These are phyloP conservation scores for Thera britannica DNA, from an alignment of 2,888 invertebrate genomes.

Conservation along the genomic window DNA sequence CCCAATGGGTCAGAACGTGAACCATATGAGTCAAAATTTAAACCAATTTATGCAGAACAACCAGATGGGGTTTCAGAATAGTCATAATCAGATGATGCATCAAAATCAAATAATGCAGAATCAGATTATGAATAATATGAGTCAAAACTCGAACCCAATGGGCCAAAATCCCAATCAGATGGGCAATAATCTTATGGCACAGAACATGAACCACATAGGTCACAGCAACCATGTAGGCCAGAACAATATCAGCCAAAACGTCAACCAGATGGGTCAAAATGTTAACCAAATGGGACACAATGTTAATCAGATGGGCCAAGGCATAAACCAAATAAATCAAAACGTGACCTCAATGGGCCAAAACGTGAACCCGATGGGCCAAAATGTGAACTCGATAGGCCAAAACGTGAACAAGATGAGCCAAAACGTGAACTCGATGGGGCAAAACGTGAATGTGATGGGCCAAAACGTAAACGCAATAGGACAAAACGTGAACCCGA, in stretches of 20 bases:
- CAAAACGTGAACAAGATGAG: conserved; percentile 53
- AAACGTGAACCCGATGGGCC: conserved; percentile 50
- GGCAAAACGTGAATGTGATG: conserved; percentile 38
- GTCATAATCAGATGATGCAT: conserved; percentile 54
- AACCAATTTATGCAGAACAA: conserved; percentile 53
- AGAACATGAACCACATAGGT: conserved; percentile 62
- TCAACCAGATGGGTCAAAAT: conserved; percentile 50
- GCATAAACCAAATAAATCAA: conserved; percentile 47
- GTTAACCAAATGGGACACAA: conserved; percentile 34
- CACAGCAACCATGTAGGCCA: conserved; percentile 60
- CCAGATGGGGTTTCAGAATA: conserved; percentile 49
- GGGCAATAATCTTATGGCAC: conserved; percentile 49
- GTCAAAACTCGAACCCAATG: conserved; percentile 43
- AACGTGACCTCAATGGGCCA: conserved; percentile 11
- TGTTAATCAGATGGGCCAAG: neutral
- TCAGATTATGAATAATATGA: conserved; percentile 49
- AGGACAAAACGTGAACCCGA: conserved; percentile 44
- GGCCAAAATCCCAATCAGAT: conserved; percentile 41
- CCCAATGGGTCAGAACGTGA: conserved; percentile 47
- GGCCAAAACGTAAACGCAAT: conserved; percentile 38
- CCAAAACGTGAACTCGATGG: conserved; percentile 48
- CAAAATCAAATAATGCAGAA: conserved; percentile 55
- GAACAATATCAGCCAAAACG: conserved; percentile 45
- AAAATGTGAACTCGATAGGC: conserved; percentile 62
- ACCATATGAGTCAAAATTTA: conserved; percentile 49